Base-by-base conservation (phyloP, 2,113 vertebrate species). In the Gopherus flavomarginatus region DNA sequence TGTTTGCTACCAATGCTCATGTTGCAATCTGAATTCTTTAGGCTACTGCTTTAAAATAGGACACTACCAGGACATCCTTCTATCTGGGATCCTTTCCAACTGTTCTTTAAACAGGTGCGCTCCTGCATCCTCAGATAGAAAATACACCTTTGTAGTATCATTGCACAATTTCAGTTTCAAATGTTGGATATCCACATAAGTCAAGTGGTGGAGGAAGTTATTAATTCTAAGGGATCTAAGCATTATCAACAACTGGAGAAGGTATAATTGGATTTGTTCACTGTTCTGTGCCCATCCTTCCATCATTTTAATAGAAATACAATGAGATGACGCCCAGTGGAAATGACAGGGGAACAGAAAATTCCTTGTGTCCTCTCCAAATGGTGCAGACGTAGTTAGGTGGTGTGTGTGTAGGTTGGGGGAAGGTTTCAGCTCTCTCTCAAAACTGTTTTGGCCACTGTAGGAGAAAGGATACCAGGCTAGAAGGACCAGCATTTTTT, bases 21-120 rank as follows among this genome's bases (percentile, higher is more conserved):
- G 50, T 50, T 50, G 50, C 13, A 94, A 90, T 96, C 95, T 86
- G 52, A 87, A 94, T 11, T 31, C 95, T 94, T 87, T 83, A 83
- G 83, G 54, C 59, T 57, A 84, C 89, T 54, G 22, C 19, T 97
- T 97, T 92, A 72, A 57, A 84, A 87, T 5, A 78, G 82, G 44
- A 65, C 47, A 80, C 75, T 47, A 42, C 5, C 38, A 80, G 87
- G 69, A 19, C 3, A 44, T 77, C 38, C 14, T 79, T 80, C 24
- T 57, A 86, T 92, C 79, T 72, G 0, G 0, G 44, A 11, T 26
- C 75, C 31, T 42, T 88, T 52, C 59, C 83, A 82, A 89, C 29
- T 5, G 1, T 29, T 59, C 19, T 79, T 69, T 86, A 49, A 24
- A 53, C 29, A 82, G 81, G 24, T 24, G 3, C 53, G 47, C 9